Base-by-base conservation (phyloP, 2,797 vertebrate genomes). In the Ateles fusciceps region DNA sequence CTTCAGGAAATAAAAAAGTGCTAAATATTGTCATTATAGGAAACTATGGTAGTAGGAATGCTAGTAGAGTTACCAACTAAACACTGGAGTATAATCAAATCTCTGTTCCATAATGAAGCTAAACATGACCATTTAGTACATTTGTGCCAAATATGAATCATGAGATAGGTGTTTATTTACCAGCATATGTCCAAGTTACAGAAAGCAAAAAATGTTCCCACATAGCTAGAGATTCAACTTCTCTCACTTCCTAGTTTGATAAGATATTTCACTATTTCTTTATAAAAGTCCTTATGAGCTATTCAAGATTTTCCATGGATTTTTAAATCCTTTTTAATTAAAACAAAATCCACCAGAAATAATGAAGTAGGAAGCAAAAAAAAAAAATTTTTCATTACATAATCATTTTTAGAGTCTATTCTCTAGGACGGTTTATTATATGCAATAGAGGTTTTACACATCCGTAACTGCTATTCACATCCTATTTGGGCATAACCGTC, bases 231-330 rank as follows among this genome's bases (percentile, higher is more conserved):
- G 30, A 89, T 86, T 55, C 71, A 96, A 81, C 21, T 74, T 92
- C 39, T 87, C 74, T 52, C 75, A 44, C 50, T 55, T 92, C 39
- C 44, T 91, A 75, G 50, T 96, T 42, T 19, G 55, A 2, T 44
- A 94, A 96, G 50, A 96, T 71, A 21, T 79, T 85, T 15, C 97
- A 85, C n/a, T 87, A 30, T 83, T 94, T 95, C 91, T 92, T 74
- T 84, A 64, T 84, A 83, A 81, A 84, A 72, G 14, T 89, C 36
- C 5, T 89, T 72, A 85, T 11, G 17, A 3, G 9, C 76, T 95
- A 59, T 85, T 79, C 57, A 72, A 85, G 3, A 9, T 91, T 72
- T 90, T 80, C 13, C 84, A 72, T 59, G 22, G 24, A 71, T 57
- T 57, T 85, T 92, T 76, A 85, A 68, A n/a, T 68, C 64, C 64